phyloP scores from a whole-genome alignment of 2,797 vertebrate genomes.

The Melanotaenia boesemani region DNA sequence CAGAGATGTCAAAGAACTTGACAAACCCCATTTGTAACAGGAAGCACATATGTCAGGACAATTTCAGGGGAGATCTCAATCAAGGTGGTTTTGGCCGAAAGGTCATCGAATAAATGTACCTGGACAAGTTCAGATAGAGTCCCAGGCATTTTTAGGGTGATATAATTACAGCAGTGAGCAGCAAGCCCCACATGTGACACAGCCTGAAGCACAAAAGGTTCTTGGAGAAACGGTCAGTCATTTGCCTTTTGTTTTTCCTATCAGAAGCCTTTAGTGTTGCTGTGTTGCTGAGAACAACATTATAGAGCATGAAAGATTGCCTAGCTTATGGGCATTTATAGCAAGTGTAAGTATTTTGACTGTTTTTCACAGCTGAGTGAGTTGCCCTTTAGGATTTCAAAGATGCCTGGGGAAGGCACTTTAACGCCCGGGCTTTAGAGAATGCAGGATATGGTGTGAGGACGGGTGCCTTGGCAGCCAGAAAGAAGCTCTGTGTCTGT shows the following conservation, averaged over 20 bases:
- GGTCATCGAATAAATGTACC: constrained; percentile 71
- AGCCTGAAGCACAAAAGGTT: constrained; percentile 78
- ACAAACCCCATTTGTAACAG: constrained; percentile 35
- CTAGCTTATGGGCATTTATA: constrained; percentile 78
- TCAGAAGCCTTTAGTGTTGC: constrained; percentile 69
- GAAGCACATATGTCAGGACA: constrained; percentile 48
- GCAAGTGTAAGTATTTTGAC: constrained; percentile 79
- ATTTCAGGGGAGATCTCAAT: constrained; percentile 57
- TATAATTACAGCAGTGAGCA: constrained; percentile 53
- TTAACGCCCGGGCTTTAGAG: constrained; percentile 59
- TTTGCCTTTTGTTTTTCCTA: constrained; percentile 81
- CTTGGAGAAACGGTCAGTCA: constrained; percentile 65
- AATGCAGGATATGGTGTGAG: constrained; percentile 53
- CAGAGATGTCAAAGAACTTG: constrained; percentile 49
- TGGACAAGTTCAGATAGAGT: constrained; percentile 61
- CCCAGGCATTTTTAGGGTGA: constrained; percentile 48
- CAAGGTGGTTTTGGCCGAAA: constrained; percentile 63
- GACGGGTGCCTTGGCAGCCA: constrained; percentile 47
- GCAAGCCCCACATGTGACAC: constrained; percentile 40
- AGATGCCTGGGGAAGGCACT: constrained; percentile 61
- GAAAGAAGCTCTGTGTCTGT: constrained; percentile 62
- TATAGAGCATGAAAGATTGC: constrained; percentile 78
- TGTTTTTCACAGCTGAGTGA: constrained; percentile 78
- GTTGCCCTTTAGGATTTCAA: constrained; percentile 78
- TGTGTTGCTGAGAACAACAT: constrained; percentile 66